Base-by-base conservation (phyloP, 1,140 invertebrate genomes). In the Nasonia vitripennis region DNA sequence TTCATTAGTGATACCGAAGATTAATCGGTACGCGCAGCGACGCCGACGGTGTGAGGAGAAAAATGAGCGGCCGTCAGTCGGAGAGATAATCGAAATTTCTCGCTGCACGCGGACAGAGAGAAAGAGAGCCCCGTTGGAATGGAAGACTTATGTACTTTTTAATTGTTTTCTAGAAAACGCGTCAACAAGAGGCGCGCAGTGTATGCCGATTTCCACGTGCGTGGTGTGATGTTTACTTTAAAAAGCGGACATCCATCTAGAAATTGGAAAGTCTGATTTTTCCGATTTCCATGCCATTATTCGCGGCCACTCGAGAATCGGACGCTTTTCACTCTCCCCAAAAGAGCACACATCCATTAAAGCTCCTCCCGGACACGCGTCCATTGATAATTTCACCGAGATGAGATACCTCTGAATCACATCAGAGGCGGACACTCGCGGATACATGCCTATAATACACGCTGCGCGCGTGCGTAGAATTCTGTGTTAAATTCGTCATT, bases 241-340 rank as follows among this genome's bases (percentile, higher is more conserved):
- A 23, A 48, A 51, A 51, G 41, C 41, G 41, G 20, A 78, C 27
- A 78, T 51, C 75, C 75, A 45, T 17, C 17, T 48, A 78, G 45
- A 78, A 78, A 78, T 78, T 27, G 0, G 75, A 51, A 78, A 78
- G 75, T 78, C 45, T 45, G 75, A 78, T 51, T 78, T 78, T 78
- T 51, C 75, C 45, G 31, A 78, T 78, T 78, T 51, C 73, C 73
- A 75, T 75, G 11, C 45, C 23, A 31, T 78, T 75, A 75, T 41
- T 11, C 37, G 73, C 20, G 20, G 23, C 7, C 31, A 27, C 23
- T 71, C 27, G 68, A 71, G 55, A 62, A 62, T 62, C 68, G 10
- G 11, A 34, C 27, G 73, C 73, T 20, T 75, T 45, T 75, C 73
- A 75, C 73, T 75, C 73, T 75, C 73, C 73, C 41, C 34, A 20